phyloP scores from a whole-genome alignment of 2,113 vertebrate species.

The Eidolon helvum region DNA sequence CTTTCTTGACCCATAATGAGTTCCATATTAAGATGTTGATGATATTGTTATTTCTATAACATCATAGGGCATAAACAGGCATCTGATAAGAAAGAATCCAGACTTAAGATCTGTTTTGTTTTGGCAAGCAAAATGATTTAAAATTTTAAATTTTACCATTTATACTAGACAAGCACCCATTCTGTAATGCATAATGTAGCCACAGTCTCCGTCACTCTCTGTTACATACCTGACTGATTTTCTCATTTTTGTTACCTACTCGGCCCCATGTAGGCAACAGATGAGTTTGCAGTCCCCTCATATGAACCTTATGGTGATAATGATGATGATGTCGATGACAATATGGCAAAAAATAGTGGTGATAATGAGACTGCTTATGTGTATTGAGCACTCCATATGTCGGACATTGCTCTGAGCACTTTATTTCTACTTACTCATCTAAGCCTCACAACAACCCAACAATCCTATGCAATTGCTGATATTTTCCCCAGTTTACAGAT shows the following conservation, averaged over 20 bases:
- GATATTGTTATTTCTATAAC: not conserved
- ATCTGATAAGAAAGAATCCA: not conserved
- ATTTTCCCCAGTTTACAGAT: not conserved
- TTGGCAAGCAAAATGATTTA: not conserved
- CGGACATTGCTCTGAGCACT: not conserved
- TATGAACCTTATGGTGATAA: not conserved
- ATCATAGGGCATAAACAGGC: not conserved
- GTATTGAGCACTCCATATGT: not conserved
- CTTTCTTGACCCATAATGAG: not conserved
- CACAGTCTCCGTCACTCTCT: not conserved
- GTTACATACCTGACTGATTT: not conserved
- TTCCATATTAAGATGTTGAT: not conserved
- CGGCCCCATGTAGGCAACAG: not conserved
- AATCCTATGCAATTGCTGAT: not conserved
- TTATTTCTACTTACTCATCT: not conserved
- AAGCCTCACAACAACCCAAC: not conserved
- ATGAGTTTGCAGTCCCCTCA: not conserved
- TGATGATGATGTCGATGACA: not conserved
- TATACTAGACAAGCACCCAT: not conserved
- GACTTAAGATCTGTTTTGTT: not conserved
- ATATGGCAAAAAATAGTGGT: not conserved
- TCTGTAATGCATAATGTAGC: not conserved
- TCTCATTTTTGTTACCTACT: not conserved
- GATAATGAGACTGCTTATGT: not conserved
- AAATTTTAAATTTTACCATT: not conserved